Conservation (phyloP, 1,140 invertebrate species). For the Hycleus cichorii region DNA sequence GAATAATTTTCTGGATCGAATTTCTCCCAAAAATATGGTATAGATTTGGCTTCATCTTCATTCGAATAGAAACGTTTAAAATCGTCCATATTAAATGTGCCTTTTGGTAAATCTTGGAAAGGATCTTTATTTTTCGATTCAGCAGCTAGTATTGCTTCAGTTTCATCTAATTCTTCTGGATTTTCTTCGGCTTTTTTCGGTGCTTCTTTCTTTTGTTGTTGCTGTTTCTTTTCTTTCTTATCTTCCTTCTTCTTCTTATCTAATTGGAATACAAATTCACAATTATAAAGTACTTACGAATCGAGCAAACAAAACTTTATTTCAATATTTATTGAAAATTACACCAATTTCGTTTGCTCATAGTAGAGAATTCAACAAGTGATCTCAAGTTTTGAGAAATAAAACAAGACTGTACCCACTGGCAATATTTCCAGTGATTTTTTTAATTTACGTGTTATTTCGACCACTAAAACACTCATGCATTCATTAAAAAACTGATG, state of each 20-base stretch:
- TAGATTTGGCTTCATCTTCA: constrained; percentile 85
- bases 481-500: too few relatives aligned
- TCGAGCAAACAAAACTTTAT: too few relatives aligned
- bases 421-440: too few relatives aligned
- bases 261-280: background rate
- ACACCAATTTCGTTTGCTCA: too few relatives aligned
- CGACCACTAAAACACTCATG: too few relatives aligned
- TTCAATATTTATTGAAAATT: too few relatives aligned
- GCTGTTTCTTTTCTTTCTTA: constrained; percentile 55
- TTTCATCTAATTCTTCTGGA: constrained; percentile 59
- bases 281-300: background rate
- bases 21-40: constrained; percentile 98
- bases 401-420: too few relatives aligned
- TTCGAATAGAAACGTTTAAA: constrained; percentile 98
- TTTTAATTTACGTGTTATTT: too few relatives aligned
- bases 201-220: constrained; percentile 49
- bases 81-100: constrained; percentile 93
- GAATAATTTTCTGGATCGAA: constrained; percentile 96
- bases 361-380: too few relatives aligned
- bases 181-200: constrained; percentile 48
- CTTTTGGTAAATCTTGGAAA: constrained; percentile 82
- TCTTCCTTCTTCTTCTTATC: constrained; percentile 41
- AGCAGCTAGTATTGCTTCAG: constrained; percentile 60
- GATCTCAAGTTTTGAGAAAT: too few relatives aligned
- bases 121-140: constrained; percentile 89